These are phyloP conservation scores for Neolamprologus ventralis DNA, from an alignment of 2,113 vertebrate species.

Conservation along the genomic window DNA sequence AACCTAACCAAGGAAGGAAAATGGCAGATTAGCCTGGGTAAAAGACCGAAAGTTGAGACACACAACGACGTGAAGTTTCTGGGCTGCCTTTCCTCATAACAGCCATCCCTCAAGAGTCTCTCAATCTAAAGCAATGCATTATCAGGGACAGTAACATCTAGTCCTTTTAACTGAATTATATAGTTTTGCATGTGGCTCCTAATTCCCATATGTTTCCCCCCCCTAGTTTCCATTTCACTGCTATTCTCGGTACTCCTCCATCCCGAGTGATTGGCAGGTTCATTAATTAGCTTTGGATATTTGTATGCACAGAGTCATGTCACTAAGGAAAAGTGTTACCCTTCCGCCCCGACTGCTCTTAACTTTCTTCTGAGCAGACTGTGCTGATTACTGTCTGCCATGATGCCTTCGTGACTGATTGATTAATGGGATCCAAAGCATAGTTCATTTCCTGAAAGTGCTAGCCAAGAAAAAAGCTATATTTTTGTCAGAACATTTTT, in stretches of 20 bases:
- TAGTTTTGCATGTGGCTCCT: background rate
- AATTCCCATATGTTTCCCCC: rapidly evolving
- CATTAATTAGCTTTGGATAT: background rate
- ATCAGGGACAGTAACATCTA: background rate
- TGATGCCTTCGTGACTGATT: rapidly evolving
- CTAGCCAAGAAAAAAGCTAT: background rate
- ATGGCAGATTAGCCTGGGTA: no score
- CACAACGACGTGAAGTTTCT: background rate
- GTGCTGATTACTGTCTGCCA: background rate
- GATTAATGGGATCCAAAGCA: background rate
- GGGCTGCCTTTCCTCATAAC: background rate
- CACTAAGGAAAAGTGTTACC: background rate
- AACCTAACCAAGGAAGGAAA: no score
- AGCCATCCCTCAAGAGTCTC: background rate
- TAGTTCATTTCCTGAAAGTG: background rate
- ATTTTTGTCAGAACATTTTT: background rate
- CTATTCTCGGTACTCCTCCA: background rate
- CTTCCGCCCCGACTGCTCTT: background rate
- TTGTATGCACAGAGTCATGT: background rate
- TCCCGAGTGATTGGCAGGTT: background rate
- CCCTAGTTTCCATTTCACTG: background rate
- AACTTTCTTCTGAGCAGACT: background rate
- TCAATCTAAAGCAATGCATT: background rate
- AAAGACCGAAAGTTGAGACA: background rate
- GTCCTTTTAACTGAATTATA: background rate